Evolutionary conservation across 2,797 vertebrate species (phyloP).

Genomic region (Ispidina lecontei): DNA sequence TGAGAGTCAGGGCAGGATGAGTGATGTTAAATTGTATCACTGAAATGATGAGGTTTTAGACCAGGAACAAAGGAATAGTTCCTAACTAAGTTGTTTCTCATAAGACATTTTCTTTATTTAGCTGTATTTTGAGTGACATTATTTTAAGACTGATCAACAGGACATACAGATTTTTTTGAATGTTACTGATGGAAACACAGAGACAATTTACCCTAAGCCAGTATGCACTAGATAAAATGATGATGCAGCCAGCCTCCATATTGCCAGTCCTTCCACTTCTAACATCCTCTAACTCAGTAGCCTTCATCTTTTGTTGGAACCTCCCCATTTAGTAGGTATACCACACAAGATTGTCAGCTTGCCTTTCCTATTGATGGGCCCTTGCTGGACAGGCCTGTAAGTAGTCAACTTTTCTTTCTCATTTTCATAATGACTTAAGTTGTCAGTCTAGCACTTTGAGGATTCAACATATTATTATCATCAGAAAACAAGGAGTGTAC

Average conservation of each 20-base stretch:
- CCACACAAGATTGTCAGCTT: background rate
- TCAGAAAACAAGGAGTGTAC: slow-evolving; percentile 22
- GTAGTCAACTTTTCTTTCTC: background rate
- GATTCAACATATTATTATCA: slow-evolving; percentile 4
- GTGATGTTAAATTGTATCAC: background rate
- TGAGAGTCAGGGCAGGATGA: background rate
- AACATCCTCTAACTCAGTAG: background rate
- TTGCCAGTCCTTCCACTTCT: background rate
- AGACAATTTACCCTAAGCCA: background rate
- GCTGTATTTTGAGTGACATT: background rate
- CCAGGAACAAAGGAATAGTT: background rate
- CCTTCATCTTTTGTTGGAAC: background rate
- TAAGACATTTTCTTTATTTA: background rate
- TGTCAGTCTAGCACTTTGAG: background rate
- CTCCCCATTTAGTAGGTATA: background rate
- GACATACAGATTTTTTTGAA: background rate
- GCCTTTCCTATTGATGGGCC: background rate
- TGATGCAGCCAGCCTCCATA: background rate
- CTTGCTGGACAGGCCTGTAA: background rate
- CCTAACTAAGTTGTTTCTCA: background rate
- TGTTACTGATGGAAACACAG: background rate
- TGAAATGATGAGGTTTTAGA: background rate
- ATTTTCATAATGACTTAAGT: slow-evolving; percentile 15
- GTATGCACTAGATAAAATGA: background rate
- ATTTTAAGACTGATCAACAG: background rate